Evolutionary conservation across 2,888 invertebrate genomes (phyloP).

Genomic region (Hydriomena furcata): DNA sequence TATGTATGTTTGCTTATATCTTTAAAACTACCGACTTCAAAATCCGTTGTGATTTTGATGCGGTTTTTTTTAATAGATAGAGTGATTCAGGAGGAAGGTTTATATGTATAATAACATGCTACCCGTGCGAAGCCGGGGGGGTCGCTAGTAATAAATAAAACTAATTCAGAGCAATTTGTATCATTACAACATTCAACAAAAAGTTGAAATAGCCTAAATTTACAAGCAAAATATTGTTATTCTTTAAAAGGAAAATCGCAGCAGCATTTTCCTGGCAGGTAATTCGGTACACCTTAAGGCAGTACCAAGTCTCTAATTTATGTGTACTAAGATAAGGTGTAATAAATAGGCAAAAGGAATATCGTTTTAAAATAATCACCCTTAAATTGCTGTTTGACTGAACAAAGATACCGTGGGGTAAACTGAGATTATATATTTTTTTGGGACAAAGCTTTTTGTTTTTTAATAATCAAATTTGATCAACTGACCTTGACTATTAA

Average conservation of each 20-base stretch:
- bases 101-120: no score
- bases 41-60: no score
- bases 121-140: no score
- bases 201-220: slow-evolving; percentile 16
- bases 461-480: no score
- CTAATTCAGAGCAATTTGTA: neutral
- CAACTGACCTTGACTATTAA: no score
- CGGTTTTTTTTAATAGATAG: no score
- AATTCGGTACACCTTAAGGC: slow-evolving; percentile 39
- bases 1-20: no score
- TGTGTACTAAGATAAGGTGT: slow-evolving; percentile 56
- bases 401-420: slow-evolving; percentile 33
- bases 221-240: slow-evolving; percentile 17
- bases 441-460: neutral
- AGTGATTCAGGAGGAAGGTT: no score
- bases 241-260: slow-evolving; percentile 14
- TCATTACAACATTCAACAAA: neutral
- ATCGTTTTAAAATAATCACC: slow-evolving; percentile 61
- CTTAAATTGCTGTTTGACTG: slow-evolving; percentile 50
- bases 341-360: slow-evolving; percentile 59
- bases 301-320: slow-evolving; percentile 49
- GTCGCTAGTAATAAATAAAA: neutral
- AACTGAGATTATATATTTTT: neutral
- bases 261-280: slow-evolving; percentile 21
- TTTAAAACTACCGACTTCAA: no score